Evolutionary conservation across 2,797 vertebrate species (phyloP), one percentile per base, ranked within the genome.

Genomic region (Sebastes reedi): DNA sequence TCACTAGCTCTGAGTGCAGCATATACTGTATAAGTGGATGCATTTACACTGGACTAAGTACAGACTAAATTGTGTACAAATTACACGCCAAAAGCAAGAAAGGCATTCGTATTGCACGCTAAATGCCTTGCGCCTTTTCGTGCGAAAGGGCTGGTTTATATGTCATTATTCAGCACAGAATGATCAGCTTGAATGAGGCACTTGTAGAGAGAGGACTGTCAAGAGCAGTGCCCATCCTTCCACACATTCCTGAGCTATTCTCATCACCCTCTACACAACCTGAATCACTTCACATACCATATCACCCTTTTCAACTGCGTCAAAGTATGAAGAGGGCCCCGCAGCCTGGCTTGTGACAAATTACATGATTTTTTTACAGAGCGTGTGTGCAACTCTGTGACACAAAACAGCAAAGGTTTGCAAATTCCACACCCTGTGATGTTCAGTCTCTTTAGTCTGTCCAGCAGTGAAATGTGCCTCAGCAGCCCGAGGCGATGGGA

Each of bases 201-300:
- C 42, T 52, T 30, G 20, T 10, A 72, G 39, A 64, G 60, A 32
- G 72, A 67, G 27, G 59, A 56, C 29, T 71, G 39, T 77, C 36
- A 60, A 67, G 56, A 72, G 52, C 16, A 39, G 67, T 58, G 46
- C 39, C 60, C 14, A 13, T 66, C 79, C 64, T 70, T 70, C 82
- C 83, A 77, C 65, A 86, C 86, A 87, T 88, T 86, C 87, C 75
- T 77, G 62, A 12, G 13, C 67, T 72, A 74, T 83, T 67, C 71
- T 54, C 61, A 67, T 72, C 73, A 74, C 14, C 50, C 75, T 79
- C 59, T 14, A 22, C 55, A 74, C 32, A 72, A 61, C 56, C 8
- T 73, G 58, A 72, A 36, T 60, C 67, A 29, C 75, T 77, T 66
- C 69, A 42, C 84, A 91, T 83, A 60, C 86, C 75, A 79, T 14